These are phyloP conservation scores for Drosophila kanekoi DNA, from an alignment of 2,888 invertebrate species.

Conservation along the genomic window DNA sequence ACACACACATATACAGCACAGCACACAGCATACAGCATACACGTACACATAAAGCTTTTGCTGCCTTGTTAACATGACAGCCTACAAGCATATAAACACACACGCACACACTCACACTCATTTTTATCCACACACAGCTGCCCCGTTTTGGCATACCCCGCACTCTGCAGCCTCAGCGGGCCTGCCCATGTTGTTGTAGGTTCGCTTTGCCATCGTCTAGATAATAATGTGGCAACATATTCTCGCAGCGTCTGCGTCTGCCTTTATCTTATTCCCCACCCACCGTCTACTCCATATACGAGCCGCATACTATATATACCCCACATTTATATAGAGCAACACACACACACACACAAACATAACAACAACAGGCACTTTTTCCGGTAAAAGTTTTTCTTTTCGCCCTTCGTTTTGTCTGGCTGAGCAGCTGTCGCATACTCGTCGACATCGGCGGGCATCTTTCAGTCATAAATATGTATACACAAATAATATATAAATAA, in stretches of 20 bases:
- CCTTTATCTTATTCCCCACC: slow-evolving; percentile 57
- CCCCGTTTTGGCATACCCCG: slow-evolving; percentile 58
- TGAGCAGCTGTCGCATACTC: slow-evolving; percentile 70
- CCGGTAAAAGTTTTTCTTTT: slow-evolving; percentile 51
- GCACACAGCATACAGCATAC: no score
- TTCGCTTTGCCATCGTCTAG: slow-evolving; percentile 58
- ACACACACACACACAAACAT: slow-evolving; percentile 18
- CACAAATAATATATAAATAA: slow-evolving; percentile 72
- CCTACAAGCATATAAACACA: slow-evolving; percentile 79
- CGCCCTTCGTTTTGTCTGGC: slow-evolving; percentile 59
- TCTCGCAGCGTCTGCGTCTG: slow-evolving; percentile 75
- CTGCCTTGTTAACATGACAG: slow-evolving; percentile 79
- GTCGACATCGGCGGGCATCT: slow-evolving; percentile 53
- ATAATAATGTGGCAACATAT: slow-evolving; percentile 81
- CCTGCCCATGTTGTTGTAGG: slow-evolving; percentile 37
- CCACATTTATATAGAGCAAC: slow-evolving; percentile 47
- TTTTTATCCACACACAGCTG: slow-evolving; percentile 20
- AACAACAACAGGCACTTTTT: slow-evolving; percentile 44
- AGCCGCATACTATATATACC: slow-evolving; percentile 27
- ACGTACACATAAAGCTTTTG: slow-evolving; percentile 59
- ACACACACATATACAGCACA: slow-evolving; percentile 15
- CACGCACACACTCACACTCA: slow-evolving; percentile 34
- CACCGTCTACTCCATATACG: not conserved
- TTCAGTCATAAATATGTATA: slow-evolving; percentile 63
- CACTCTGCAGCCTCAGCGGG: slow-evolving; percentile 2